Percentiles rank a stretch among this genome's conserved stretches.
Conservation (phyloP, 2,888 invertebrate species). For the Rhyacophila evoluta region DNA sequence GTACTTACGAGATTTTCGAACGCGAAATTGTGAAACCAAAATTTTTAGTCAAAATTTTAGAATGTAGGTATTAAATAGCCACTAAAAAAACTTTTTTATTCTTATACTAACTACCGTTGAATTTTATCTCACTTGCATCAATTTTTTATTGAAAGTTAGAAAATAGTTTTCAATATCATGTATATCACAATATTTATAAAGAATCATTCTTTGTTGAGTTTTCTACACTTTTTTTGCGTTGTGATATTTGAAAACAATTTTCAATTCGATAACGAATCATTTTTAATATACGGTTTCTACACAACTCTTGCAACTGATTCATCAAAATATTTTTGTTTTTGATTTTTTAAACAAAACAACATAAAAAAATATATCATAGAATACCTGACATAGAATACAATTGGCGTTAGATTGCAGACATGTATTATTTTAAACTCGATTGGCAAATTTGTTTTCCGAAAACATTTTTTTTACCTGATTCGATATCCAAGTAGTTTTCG, state of each 20-base stretch:
- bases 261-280: not conserved
- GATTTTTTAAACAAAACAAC: not conserved
- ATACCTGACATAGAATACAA: not conserved
- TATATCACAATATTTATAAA: not conserved
- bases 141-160: no score
- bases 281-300: not conserved
- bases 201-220: not conserved
- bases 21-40: constrained; percentile 34
- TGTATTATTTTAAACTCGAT: not conserved
- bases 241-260: not conserved
- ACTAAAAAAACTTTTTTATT: no score
- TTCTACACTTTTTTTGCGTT: no score
- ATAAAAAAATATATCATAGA: not conserved
- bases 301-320: not conserved
- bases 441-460: not conserved
- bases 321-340: not conserved
- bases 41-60: constrained; percentile 29
- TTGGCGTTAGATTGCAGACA: not conserved
- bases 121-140: no score
- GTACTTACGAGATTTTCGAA: constrained; percentile 30
- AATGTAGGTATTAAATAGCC: no score
- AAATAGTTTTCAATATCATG: not conserved
- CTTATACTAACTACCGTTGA: no score
- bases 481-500: no score
- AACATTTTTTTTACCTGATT: not conserved